A percentile compares a stretch with the other conserved stretches of the same genome.
Evolutionary conservation across 2,888 invertebrate species (phyloP).

Genomic region (Liodrosophila aerea): DNA sequence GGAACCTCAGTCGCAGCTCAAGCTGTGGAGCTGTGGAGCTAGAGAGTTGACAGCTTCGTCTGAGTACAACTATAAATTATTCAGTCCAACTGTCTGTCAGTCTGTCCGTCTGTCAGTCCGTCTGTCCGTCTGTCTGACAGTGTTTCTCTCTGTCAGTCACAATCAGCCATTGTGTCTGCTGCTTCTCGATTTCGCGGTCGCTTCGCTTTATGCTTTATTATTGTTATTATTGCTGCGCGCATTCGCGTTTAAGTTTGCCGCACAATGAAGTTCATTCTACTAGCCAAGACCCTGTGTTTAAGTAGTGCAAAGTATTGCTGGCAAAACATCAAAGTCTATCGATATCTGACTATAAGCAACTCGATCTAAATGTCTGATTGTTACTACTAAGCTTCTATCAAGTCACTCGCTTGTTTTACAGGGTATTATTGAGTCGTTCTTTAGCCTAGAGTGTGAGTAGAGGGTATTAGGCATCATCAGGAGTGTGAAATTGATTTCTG

Average conservation of each 20-base stretch:
- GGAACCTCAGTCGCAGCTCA: background rate
- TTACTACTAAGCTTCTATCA: no score
- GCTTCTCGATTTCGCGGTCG: constrained; percentile 59
- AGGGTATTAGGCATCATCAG: no score
- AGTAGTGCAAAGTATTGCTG: no score
- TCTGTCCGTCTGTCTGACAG: background rate
- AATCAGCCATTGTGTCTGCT: constrained; percentile 59
- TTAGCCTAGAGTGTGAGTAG: no score
- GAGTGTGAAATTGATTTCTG: no score
- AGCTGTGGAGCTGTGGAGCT: constrained; percentile 12
- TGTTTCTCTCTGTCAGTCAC: constrained; percentile 49
- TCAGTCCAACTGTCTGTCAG: constrained; percentile 29
- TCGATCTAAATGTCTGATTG: no score
- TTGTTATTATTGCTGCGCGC: constrained; percentile 18
- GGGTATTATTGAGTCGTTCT: no score
- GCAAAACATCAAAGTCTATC: no score
- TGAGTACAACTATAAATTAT: constrained; percentile 61
- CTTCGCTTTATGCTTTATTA: constrained; percentile 2
- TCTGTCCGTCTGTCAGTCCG: constrained; percentile 1
- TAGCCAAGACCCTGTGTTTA: constrained; percentile 1
- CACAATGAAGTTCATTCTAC: constrained; percentile 48
- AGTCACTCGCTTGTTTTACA: no score
- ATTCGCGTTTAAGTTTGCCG: constrained; percentile 39
- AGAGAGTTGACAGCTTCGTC: constrained; percentile 29
- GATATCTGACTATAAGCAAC: no score